Percentiles rank a stretch among this genome's conserved stretches.
Evolutionary conservation across 2,888 invertebrate species (phyloP).

Genomic region (Drosophila conformis): DNA sequence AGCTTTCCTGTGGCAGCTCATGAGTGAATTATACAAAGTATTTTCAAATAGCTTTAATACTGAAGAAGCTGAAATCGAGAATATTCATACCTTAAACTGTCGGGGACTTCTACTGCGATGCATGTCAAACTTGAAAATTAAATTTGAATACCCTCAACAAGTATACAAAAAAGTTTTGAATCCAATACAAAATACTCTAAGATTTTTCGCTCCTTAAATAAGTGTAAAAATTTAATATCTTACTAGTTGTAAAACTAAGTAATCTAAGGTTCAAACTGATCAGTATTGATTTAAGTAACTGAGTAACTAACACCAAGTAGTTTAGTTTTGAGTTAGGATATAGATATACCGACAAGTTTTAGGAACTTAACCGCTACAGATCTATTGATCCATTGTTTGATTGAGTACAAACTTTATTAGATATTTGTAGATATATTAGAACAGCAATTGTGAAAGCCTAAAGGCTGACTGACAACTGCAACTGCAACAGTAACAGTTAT

Average conservation of each 20-base stretch:
- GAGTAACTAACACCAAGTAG: not conserved
- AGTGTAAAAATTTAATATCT: no score
- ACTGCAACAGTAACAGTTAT: slow-evolving; percentile 9
- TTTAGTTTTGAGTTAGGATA: not conserved
- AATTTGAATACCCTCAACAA: no score
- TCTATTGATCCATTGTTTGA: not conserved
- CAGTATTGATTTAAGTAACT: not conserved
- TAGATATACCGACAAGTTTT: not conserved
- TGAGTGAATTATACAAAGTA: no score
- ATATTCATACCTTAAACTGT: not conserved
- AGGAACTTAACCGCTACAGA: not conserved
- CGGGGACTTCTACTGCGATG: not conserved
- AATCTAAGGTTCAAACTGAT: not conserved
- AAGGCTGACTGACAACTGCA: slow-evolving; percentile 6
- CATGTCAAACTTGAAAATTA: not conserved
- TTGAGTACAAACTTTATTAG: not conserved
- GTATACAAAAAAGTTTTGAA: not conserved
- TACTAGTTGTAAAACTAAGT: not conserved
- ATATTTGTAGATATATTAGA: not conserved
- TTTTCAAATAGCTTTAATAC: not conserved
- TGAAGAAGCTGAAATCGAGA: not conserved
- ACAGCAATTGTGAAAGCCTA: slow-evolving; percentile 5
- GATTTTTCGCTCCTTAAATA: not conserved
- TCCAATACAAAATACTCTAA: not conserved
- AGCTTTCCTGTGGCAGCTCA: not conserved